phyloP scores from a whole-genome alignment of 1,140 invertebrate species.

The Pseudobourletiella spinata region DNA sequence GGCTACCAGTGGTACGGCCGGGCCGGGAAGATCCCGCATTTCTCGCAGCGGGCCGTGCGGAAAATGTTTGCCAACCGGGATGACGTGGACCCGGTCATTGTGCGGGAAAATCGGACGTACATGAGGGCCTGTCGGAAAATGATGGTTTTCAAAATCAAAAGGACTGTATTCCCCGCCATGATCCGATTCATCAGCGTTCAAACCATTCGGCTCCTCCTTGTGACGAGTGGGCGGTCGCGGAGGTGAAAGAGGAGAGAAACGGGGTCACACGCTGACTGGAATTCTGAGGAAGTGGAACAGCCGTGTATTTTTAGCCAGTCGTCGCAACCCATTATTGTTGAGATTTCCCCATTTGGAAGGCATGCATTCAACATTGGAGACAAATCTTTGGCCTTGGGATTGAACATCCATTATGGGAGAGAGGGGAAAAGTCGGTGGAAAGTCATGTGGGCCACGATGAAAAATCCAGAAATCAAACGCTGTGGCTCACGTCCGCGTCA shows the following conservation, averaged over 20 bases:
- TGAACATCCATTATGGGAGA: no score
- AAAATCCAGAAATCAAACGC: no score
- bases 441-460: no score
- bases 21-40: not conserved
- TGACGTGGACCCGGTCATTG: not conserved
- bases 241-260: no score
- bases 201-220: not conserved
- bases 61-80: not conserved
- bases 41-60: not conserved
- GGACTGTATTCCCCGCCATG: not conserved
- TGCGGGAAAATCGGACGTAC: not conserved
- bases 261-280: no score
- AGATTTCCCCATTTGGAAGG: not conserved
- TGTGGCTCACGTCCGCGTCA: no score
- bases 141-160: not conserved
- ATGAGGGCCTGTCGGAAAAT: not conserved
- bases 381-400: no score
- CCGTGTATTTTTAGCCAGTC: not conserved
- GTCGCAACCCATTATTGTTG: not conserved
- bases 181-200: not conserved
- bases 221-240: not conserved
- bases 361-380: not conserved
- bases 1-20: not conserved
- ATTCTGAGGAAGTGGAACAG: not conserved
- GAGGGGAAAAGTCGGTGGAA: no score